phyloP scores from a whole-genome alignment of 1,140 invertebrate species.

The Ladona fulva region DNA sequence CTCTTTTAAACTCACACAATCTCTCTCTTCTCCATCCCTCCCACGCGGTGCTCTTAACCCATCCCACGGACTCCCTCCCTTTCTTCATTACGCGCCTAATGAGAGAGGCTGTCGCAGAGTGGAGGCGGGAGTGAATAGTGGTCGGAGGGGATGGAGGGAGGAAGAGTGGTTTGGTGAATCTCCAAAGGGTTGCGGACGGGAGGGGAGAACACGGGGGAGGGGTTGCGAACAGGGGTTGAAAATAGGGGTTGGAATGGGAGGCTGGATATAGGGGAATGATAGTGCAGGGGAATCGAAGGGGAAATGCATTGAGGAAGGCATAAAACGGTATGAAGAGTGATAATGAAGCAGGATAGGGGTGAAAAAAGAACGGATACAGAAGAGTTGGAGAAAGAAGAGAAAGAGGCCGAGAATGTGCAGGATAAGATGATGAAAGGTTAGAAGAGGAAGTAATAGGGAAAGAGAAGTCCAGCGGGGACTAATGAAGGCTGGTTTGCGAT shows the following conservation, averaged over 20 bases:
- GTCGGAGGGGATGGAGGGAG: not conserved
- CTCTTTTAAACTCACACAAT: not conserved
- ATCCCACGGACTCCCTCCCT: not conserved
- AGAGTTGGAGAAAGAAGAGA: not conserved
- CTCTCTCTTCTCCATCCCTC: not conserved
- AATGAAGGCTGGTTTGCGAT: too few species aligned
- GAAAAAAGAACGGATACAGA: not conserved
- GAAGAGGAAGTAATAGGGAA: not conserved
- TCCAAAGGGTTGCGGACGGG: not conserved
- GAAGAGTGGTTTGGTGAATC: not conserved
- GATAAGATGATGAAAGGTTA: not conserved
- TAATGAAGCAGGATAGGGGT: not conserved
- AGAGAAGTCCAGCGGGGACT: not conserved
- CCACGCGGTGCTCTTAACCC: too few species aligned
- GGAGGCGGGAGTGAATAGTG: too few species aligned
- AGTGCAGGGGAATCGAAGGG: not conserved
- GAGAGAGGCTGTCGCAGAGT: constrained; percentile 1
- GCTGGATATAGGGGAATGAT: not conserved
- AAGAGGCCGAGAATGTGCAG: not conserved
- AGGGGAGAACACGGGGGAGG: not conserved
- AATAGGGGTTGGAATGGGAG: not conserved
- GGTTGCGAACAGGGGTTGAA: not conserved
- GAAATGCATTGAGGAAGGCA: not conserved
- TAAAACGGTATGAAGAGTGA: not conserved
- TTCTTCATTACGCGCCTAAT: constrained; percentile 1